Percentiles rank a stretch among this genome's conserved stretches.
These are phyloP conservation scores for Anadara kagoshimensis DNA, from an alignment of 1,140 invertebrate genomes.

Conservation along the genomic window DNA sequence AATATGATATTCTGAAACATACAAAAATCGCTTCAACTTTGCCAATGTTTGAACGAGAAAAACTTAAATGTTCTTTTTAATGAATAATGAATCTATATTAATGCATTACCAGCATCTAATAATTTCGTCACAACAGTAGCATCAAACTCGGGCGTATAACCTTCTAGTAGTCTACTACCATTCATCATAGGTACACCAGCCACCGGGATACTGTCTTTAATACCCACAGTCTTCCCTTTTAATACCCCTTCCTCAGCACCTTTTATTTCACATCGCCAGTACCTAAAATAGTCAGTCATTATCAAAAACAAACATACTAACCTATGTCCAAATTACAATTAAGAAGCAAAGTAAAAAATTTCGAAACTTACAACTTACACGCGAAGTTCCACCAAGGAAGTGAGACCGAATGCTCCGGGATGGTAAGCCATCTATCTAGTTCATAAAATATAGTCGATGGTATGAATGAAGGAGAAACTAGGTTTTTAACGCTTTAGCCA, in stretches of 20 bases:
- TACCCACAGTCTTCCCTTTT: constrained; percentile 48
- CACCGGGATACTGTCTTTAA: constrained; percentile 58
- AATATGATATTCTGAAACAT: neutral
- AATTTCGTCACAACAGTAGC: constrained; percentile 56
- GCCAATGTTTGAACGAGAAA: neutral
- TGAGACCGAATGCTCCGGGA: no score
- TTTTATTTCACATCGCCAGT: constrained; percentile 52
- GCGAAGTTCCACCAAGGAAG: no score
- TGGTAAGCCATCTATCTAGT: no score
- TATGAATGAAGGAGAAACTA: no score
- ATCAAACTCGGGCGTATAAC: constrained; percentile 57
- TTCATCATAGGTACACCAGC: constrained; percentile 62
- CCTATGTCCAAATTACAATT: no score
- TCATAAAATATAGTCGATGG: no score
- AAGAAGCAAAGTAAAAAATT: no score
- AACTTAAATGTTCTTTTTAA: no score
- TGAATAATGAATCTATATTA: neutral
- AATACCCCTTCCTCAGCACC: constrained; percentile 46
- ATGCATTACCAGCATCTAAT: constrained; percentile 50
- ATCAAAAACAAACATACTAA: no score
- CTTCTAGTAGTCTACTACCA: constrained; percentile 48
- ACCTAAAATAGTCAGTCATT: constrained; percentile 40
- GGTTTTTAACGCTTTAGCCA: no score
- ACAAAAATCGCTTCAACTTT: neutral
- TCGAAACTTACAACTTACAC: no score